Percentiles rank a stretch among this genome's conserved stretches.
phyloP scores from a whole-genome alignment of 2,797 vertebrate species.

The Lithobates pipiens region DNA sequence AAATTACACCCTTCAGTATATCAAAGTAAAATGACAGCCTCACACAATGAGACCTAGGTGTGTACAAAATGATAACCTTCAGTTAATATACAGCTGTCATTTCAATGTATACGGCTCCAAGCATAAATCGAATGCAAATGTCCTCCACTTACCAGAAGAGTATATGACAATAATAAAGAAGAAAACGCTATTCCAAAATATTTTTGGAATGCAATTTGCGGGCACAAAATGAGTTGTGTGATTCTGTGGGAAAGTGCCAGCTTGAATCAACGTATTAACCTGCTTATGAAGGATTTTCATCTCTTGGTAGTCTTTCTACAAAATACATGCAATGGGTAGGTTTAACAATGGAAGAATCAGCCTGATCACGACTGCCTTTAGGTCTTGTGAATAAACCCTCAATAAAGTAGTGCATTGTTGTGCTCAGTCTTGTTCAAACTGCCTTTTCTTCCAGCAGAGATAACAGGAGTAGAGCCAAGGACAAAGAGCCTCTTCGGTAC shows the following conservation, averaged over 20 bases:
- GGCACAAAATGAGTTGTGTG: background rate
- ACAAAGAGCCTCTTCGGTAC: constrained; percentile 9
- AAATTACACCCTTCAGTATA: too few species aligned
- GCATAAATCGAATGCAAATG: background rate
- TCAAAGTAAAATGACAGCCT: too few species aligned
- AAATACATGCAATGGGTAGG: background rate
- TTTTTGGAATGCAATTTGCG: background rate
- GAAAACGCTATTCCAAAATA: background rate
- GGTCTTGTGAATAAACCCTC: constrained; percentile 40
- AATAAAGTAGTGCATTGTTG: constrained; percentile 29
- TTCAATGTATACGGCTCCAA: background rate
- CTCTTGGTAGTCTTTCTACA: background rate
- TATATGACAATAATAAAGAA: background rate
- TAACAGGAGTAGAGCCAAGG: constrained; percentile 20
- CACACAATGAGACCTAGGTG: too few species aligned
- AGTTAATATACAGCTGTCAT: background rate
- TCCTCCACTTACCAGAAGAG: background rate
- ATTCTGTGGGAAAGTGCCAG: constrained; percentile 15
- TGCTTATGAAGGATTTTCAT: constrained; percentile 1
- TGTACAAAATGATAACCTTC: too few species aligned
- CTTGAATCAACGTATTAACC: background rate
- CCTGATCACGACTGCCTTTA: background rate
- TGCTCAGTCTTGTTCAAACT: constrained; percentile 14
- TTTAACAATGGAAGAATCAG: background rate
- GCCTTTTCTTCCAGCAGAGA: constrained; percentile 65